These are phyloP conservation scores for Nanorana parkeri DNA, from an alignment of 2,113 vertebrate species.

Conservation along the genomic window DNA sequence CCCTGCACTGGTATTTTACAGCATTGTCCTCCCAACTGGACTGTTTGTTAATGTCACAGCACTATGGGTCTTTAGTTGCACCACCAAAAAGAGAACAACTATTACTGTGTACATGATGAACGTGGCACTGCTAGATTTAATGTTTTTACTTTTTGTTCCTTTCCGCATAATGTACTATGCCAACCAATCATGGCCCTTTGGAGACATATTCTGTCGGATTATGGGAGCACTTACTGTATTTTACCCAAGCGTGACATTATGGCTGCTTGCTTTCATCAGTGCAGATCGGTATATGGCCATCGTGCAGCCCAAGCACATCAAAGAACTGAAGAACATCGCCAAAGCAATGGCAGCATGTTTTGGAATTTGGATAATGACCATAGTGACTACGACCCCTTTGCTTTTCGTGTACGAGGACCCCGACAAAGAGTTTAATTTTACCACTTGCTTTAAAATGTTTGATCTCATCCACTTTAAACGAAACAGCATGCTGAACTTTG, in stretches of 20 bases:
- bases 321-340: constrained; percentile 87
- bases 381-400: constrained; percentile 79
- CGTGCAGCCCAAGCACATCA: constrained; percentile 88
- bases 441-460: constrained; percentile 88
- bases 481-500: constrained; percentile 80
- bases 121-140: constrained; percentile 87
- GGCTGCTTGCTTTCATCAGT: constrained; percentile 92
- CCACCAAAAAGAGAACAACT: constrained; percentile 92
- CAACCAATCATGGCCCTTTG: constrained; percentile 86
- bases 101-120: constrained; percentile 96
- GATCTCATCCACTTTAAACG: constrained; percentile 85
- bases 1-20: constrained; percentile 84
- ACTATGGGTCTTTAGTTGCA: constrained; percentile 94
- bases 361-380: constrained; percentile 89
- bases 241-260: constrained; percentile 93
- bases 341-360: constrained; percentile 84
- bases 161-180: constrained; percentile 87
- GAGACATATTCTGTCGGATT: constrained; percentile 85
- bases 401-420: constrained; percentile 81
- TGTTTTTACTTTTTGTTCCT: constrained; percentile 85
- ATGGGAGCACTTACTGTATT: constrained; percentile 84
- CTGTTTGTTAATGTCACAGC: constrained; percentile 87
- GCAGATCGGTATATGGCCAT: constrained; percentile 95
- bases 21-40: constrained; percentile 83
- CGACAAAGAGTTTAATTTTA: constrained; percentile 76